These are phyloP conservation scores for Platyscapa corneri DNA, from an alignment of 1,140 invertebrate genomes.

Conservation along the genomic window DNA sequence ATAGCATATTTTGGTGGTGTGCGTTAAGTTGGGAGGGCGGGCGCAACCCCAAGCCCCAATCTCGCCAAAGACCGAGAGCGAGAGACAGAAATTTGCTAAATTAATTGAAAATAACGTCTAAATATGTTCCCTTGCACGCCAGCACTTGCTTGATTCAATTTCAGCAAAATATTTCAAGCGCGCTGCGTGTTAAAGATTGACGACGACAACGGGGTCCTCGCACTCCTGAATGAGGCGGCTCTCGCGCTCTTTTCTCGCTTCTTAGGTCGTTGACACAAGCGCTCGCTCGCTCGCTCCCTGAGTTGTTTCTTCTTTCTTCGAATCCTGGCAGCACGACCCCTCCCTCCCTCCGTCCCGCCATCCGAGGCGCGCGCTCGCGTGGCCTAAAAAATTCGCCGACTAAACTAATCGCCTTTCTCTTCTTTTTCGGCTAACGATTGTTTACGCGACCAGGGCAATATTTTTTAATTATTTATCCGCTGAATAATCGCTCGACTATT, in stretches of 20 bases:
- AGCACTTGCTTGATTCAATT: neutral
- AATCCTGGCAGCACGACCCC: slow-evolving; percentile 14
- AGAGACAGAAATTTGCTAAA: neutral
- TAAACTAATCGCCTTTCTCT: slow-evolving; percentile 16
- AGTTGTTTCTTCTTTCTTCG: slow-evolving; percentile 34
- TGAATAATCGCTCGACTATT: neutral
- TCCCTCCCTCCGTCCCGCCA: neutral
- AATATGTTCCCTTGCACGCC: neutral
- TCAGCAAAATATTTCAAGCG: slow-evolving; percentile 4
- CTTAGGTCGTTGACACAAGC: slow-evolving; percentile 38
- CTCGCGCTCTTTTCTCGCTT: neutral
- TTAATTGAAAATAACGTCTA: neutral
- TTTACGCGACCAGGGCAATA: neutral
- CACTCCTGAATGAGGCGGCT: slow-evolving; percentile 46
- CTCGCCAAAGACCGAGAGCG: no score
- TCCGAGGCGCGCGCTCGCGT: neutral
- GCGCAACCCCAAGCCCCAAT: no score
- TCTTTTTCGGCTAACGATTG: neutral
- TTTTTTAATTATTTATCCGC: neutral
- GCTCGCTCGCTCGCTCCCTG: neutral
- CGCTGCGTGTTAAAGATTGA: no score
- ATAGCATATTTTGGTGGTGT: no score
- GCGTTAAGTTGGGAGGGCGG: no score
- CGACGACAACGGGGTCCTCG: slow-evolving; percentile 18
- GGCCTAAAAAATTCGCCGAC: neutral